Conservation (phyloP, 2,888 invertebrate genomes). For the Hirtodrosophila confusa region DNA sequence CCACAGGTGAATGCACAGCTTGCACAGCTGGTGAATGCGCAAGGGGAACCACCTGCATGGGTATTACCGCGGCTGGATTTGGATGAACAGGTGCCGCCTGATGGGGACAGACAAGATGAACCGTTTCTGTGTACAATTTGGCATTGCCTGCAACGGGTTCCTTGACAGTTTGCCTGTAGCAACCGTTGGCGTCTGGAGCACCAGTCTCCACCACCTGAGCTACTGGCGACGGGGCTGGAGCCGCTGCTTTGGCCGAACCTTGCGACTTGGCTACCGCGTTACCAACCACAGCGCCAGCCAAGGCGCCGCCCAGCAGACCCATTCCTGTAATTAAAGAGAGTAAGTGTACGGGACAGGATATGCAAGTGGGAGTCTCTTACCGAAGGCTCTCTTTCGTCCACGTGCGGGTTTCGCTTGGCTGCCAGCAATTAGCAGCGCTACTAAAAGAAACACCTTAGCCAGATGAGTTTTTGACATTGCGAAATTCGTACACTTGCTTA, state of each 20-base stretch:
- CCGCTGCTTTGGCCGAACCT: slow-evolving; percentile 14
- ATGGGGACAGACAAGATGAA: slow-evolving; percentile 58
- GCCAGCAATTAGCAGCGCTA: slow-evolving; percentile 33
- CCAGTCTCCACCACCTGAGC: slow-evolving; percentile 56
- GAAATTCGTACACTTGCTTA: slow-evolving; percentile 21
- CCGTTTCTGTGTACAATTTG: slow-evolving; percentile 60
- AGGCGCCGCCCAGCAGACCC: slow-evolving; percentile 57
- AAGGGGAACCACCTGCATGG: slow-evolving; percentile 18
- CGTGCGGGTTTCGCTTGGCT: slow-evolving; percentile 45
- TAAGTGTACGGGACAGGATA: too few species aligned
- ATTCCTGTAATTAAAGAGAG: slow-evolving; percentile 28
- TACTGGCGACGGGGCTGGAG: slow-evolving; percentile 38
- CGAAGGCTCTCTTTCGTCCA: slow-evolving; percentile 58
- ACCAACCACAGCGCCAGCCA: slow-evolving; percentile 56
- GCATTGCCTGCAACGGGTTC: slow-evolving; percentile 48
- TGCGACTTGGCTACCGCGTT: slow-evolving; percentile 36
- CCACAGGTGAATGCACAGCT: too few species aligned
- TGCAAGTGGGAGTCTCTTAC: slow-evolving; percentile 28
- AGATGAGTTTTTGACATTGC: slow-evolving; percentile 45
- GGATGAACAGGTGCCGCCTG: slow-evolving; percentile 6
- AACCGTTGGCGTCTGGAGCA: slow-evolving; percentile 47
- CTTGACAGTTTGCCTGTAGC: slow-evolving; percentile 63
- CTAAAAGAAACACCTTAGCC: slow-evolving; percentile 37
- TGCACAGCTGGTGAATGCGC: slow-evolving; percentile 8
- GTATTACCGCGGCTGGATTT: slow-evolving; percentile 13